Percentiles rank a stretch among this genome's conserved stretches.
Conservation (phyloP, 2,113 vertebrate genomes). For the Todiramphus saurophagus region DNA sequence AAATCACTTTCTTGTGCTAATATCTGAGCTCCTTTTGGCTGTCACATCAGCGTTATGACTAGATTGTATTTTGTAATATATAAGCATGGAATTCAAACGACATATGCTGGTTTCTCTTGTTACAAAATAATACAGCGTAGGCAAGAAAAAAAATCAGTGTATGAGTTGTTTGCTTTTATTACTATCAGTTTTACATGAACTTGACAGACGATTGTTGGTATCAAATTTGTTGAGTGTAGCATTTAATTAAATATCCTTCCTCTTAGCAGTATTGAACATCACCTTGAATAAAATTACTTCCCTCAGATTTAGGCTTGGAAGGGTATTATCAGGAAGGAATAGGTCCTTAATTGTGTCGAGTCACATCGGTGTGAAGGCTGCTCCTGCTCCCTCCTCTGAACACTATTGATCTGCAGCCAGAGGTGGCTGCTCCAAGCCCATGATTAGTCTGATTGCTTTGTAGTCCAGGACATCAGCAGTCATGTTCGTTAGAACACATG, state of each 20-base stretch:
- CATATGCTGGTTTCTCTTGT: neutral
- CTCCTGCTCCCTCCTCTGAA: neutral
- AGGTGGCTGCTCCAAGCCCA: neutral
- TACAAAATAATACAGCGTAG: neutral
- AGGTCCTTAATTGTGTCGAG: neutral
- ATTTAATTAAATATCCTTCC: conserved; percentile 26
- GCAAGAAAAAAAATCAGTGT: neutral
- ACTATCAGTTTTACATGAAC: neutral
- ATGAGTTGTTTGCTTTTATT: neutral
- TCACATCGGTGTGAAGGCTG: neutral
- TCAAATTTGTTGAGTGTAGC: neutral
- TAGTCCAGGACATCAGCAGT: accelerated
- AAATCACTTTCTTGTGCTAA: conserved; percentile 50
- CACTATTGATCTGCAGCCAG: neutral
- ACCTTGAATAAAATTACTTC: neutral
- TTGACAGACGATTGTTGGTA: neutral
- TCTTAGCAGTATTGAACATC: neutral
- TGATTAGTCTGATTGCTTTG: accelerated
- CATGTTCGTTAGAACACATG: accelerated
- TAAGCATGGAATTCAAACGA: neutral
- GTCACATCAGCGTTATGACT: conserved; percentile 3
- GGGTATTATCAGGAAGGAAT: neutral
- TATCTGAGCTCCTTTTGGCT: conserved; percentile 24
- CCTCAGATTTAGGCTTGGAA: neutral
- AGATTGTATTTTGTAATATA: conserved; percentile 3